These are phyloP conservation scores for Stictocephala bisonia DNA, from an alignment of 2,888 invertebrate species.

Conservation along the genomic window DNA sequence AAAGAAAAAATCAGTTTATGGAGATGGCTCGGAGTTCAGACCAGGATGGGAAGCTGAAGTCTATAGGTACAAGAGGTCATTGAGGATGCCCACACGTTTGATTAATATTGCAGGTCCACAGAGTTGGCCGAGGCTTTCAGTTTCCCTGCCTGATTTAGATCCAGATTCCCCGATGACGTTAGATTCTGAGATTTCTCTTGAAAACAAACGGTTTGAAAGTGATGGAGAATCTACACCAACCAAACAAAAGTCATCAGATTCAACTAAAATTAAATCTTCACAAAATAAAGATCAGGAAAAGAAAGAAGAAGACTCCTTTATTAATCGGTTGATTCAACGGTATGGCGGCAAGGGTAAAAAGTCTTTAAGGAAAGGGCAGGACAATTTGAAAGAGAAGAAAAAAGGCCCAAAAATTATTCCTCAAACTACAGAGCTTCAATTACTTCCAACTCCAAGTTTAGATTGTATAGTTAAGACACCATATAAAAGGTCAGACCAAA, in stretches of 20 bases:
- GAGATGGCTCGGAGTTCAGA: constrained; percentile 77
- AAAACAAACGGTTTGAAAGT: constrained; percentile 37
- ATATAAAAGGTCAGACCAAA: constrained; percentile 58
- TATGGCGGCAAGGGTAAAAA: constrained; percentile 70
- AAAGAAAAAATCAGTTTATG: constrained; percentile 63
- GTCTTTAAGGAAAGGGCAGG: constrained; percentile 65
- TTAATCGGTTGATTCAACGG: constrained; percentile 75
- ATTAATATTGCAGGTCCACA: constrained; percentile 83
- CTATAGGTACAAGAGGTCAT: constrained; percentile 82
- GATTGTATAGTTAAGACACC: constrained; percentile 63
- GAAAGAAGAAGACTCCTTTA: constrained; percentile 66
- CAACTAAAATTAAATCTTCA: constrained; percentile 20
- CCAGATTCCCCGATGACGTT: constrained; percentile 63
- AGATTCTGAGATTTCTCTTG: constrained; percentile 40
- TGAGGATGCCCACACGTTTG: constrained; percentile 83
- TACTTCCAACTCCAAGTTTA: constrained; percentile 75
- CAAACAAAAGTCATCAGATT: background rate
- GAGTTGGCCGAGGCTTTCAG: constrained; percentile 67
- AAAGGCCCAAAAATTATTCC: constrained; percentile 50
- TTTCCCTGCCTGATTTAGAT: constrained; percentile 82
- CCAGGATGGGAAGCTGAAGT: constrained; percentile 88
- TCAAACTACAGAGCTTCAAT: constrained; percentile 64
- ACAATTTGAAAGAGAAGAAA: constrained; percentile 67
- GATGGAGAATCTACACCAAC: constrained; percentile 29
- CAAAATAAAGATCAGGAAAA: constrained; percentile 34